Evolutionary conservation across 2,113 vertebrate genomes (phyloP).

Genomic region (Heptranchias perlo): DNA sequence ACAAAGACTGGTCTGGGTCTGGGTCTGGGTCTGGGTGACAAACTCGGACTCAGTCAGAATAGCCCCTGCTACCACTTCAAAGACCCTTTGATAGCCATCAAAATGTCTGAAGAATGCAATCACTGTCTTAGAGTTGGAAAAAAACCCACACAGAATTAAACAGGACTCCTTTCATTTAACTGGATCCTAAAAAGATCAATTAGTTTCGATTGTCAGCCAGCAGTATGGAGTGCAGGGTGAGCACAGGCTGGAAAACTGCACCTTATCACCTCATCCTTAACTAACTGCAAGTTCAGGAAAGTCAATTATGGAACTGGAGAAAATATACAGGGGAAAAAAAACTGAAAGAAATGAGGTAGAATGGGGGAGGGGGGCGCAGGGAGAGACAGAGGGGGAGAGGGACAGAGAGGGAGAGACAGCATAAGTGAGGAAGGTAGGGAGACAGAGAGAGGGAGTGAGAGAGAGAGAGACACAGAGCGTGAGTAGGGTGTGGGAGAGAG

Average conservation of each 20-base stretch:
- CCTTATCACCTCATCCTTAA: neutral
- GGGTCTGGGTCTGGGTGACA: neutral
- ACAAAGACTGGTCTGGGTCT: neutral
- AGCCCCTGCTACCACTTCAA: neutral
- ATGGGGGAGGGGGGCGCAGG: neutral
- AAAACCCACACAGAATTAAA: neutral
- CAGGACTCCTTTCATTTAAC: neutral
- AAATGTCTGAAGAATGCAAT: neutral
- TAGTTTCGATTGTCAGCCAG: neutral
- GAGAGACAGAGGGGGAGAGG: neutral
- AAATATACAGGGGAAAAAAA: neutral
- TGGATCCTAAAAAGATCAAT: neutral
- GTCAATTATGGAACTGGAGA: no score
- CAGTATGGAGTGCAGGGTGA: neutral
- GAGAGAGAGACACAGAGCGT: neutral
- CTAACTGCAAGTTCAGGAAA: neutral
- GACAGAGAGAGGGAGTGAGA: neutral
- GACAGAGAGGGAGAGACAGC: neutral
- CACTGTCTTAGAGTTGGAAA: neutral
- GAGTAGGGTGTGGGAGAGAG: neutral
- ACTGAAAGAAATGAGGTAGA: neutral
- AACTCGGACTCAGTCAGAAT: neutral
- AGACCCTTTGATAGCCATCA: constrained; percentile 9
- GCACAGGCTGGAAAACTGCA: neutral
- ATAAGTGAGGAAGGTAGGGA: neutral